Evolutionary conservation across 2,888 invertebrate genomes (phyloP).

Genomic region (Rhingia campestris): DNA sequence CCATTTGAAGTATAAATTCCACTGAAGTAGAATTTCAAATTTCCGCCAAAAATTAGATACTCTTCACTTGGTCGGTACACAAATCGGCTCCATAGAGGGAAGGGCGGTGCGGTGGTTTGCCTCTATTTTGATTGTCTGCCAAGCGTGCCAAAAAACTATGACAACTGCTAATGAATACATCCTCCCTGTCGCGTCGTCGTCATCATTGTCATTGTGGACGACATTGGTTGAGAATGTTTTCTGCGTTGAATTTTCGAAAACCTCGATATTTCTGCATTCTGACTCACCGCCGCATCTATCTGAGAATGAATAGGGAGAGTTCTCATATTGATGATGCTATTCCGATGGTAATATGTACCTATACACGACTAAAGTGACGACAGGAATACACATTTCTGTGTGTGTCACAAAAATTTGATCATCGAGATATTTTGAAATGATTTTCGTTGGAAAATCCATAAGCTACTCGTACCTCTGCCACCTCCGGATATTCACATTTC

Average conservation of each 20-base stretch:
- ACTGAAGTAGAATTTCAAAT: not conserved
- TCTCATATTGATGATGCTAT: slow-evolving; percentile 12
- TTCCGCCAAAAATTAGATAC: slow-evolving; percentile 5
- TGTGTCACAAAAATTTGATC: slow-evolving; percentile 14
- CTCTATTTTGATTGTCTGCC: slow-evolving; percentile 41
- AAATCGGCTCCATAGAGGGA: not conserved
- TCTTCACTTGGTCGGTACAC: not conserved
- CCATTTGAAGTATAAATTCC: not conserved
- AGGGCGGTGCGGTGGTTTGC: not conserved
- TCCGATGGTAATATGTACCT: slow-evolving; percentile 20
- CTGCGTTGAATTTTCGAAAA: slow-evolving; percentile 16
- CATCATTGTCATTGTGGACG: not conserved
- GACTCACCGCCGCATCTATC: slow-evolving; percentile 26
- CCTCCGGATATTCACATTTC: slow-evolving; percentile 9
- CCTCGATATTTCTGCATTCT: slow-evolving; percentile 23
- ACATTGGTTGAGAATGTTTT: slow-evolving; percentile 29
- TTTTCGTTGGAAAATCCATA: slow-evolving; percentile 7
- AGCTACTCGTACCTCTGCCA: not conserved
- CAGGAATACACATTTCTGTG: slow-evolving; percentile 1
- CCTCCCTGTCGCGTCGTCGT: slow-evolving; percentile 1
- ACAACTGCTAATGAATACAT: slow-evolving; percentile 31
- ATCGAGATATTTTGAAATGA: not conserved
- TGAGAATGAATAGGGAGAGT: slow-evolving; percentile 10
- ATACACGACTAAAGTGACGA: slow-evolving; percentile 12
- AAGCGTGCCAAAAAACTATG: slow-evolving; percentile 30